These are phyloP conservation scores for Melanostigma gelatinosum DNA, from an alignment of 2,113 vertebrate species.

Conservation along the genomic window DNA sequence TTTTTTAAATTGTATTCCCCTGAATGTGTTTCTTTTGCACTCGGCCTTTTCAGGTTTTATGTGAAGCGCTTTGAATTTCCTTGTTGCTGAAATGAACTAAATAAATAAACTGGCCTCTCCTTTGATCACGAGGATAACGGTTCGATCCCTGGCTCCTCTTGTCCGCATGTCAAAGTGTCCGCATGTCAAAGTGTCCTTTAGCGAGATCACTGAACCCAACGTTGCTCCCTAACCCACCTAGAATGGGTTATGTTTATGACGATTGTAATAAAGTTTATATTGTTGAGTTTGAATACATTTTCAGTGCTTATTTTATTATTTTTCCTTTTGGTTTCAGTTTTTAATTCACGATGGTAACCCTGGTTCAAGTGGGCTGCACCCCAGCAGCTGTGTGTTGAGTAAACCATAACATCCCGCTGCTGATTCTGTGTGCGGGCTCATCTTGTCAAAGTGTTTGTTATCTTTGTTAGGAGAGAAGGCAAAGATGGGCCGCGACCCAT, in stretches of 20 bases:
- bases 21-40: background rate
- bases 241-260: background rate
- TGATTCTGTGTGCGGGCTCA: background rate
- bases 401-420: background rate
- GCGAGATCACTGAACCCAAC: background rate
- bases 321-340: background rate
- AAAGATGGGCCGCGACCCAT: conserved; percentile 28
- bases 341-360: background rate
- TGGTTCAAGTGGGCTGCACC: background rate
- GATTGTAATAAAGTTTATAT: background rate
- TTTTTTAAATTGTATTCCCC: background rate
- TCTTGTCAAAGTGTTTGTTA: background rate
- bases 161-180: background rate
- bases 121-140: no score
- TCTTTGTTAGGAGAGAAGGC: conserved; percentile 19
- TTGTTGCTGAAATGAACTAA: no score
- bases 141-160: background rate
- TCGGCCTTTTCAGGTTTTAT: no score
- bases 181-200: background rate
- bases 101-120: no score
- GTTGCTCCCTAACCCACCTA: background rate
- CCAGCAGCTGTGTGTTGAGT: background rate
- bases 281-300: background rate
- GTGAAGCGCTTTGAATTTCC: no score
- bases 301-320: background rate